A percentile compares a stretch with the other conserved stretches of the same genome.
Conservation (phyloP, 30 jellyfish, hydroid and myxozoan species). For the Aurelia aurita complex sp. Pacific region DNA sequence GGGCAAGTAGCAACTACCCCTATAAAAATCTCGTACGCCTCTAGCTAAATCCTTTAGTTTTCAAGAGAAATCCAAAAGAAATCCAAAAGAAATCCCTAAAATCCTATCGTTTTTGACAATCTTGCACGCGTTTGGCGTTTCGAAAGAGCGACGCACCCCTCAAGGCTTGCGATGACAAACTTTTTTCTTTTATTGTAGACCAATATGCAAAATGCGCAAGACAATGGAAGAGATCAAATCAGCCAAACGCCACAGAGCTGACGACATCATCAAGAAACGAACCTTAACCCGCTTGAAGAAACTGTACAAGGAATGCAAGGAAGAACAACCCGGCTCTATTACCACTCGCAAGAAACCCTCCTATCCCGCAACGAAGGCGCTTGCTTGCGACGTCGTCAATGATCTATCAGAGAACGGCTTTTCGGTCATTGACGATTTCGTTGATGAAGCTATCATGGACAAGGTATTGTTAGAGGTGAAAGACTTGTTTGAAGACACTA, state of each 20-base stretch:
- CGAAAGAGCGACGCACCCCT: too few species aligned
- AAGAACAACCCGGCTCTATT: conserved; percentile 20
- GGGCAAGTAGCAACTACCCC: too few species aligned
- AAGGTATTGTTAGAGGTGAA: conserved; percentile 36
- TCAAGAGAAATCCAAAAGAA: too few species aligned
- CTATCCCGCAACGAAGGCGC: conserved; percentile 19
- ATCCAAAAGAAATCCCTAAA: too few species aligned
- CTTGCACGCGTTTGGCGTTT: too few species aligned
- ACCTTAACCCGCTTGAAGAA: conserved; percentile 17
- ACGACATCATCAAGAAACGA: conserved; percentile 19
- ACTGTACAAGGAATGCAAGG: not conserved
- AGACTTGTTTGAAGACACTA: not conserved
- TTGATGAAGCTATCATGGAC: conserved; percentile 25
- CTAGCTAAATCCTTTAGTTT: too few species aligned
- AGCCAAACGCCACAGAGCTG: conserved; percentile 35
- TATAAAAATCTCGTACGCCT: too few species aligned
- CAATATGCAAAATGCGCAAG: conserved; percentile 28
- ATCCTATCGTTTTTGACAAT: too few species aligned
- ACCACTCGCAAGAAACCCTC: conserved; percentile 12
- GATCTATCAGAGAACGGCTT: conserved; percentile 50
- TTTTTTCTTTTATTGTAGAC: not conserved
- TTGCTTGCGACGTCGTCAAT: conserved; percentile 16
- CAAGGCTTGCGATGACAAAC: too few species aligned
- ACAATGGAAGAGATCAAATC: conserved; percentile 31
- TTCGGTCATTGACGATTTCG: conserved; percentile 46